Conservation (phyloP, 1,140 invertebrate species). For the Papilio aristodemus region DNA sequence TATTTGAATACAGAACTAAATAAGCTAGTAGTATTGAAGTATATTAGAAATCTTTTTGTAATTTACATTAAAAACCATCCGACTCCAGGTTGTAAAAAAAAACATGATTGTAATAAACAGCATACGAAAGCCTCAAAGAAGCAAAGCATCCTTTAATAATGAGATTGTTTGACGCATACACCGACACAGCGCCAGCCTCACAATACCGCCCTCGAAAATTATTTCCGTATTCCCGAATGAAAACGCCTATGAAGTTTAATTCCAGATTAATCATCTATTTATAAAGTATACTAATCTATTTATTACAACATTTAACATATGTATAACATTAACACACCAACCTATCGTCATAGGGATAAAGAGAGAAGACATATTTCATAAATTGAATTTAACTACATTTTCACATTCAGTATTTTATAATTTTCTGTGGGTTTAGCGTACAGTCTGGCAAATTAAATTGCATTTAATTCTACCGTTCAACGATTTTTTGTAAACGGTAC, state of each 20-base stretch:
- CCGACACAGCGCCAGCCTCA: constrained; percentile 20
- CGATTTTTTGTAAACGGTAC: too few species aligned
- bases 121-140: not conserved
- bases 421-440: too few species aligned
- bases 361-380: too few species aligned
- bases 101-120: not conserved
- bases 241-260: not conserved
- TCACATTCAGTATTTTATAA: too few species aligned
- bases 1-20: too few species aligned
- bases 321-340: too few species aligned
- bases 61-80: not conserved
- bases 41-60: too few species aligned
- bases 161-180: constrained; percentile 28
- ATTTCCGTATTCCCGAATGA: constrained; percentile 8
- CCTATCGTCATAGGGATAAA: too few species aligned
- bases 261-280: not conserved
- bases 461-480: too few species aligned
- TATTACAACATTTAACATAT: not conserved
- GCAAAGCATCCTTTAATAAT: constrained; percentile 28
- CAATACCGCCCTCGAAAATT: constrained; percentile 17
- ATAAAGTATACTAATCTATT: not conserved
- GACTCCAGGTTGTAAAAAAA: not conserved
- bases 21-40: too few species aligned
- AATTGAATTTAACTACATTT: too few species aligned
- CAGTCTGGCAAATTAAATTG: too few species aligned